Conservation (phyloP, 1,140 invertebrate species). For the Macrobrachium rosenbergii region DNA sequence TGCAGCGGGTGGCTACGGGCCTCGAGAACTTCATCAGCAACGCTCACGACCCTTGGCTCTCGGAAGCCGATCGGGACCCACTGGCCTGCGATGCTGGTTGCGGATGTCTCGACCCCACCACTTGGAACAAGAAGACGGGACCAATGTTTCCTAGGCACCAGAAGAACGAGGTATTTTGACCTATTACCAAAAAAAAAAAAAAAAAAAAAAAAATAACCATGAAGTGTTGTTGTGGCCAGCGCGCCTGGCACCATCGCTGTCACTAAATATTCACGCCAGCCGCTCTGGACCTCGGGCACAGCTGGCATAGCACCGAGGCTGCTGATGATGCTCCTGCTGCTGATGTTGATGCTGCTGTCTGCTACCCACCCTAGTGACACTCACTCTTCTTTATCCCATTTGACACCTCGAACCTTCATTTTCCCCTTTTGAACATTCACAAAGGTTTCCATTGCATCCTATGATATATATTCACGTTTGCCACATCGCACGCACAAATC, state of each 20-base stretch:
- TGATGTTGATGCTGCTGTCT: constrained; percentile 16
- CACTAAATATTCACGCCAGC: constrained; percentile 25
- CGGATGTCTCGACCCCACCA: constrained; percentile 54
- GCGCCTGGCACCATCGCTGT: constrained; percentile 32
- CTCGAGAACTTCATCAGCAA: constrained; percentile 66
- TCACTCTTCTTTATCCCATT: too few relatives aligned
- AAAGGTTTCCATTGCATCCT: too few relatives aligned
- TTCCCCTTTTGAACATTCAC: neutral
- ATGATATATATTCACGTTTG: too few relatives aligned
- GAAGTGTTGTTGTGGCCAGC: constrained; percentile 34
- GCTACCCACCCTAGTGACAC: neutral
- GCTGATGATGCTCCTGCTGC: constrained; percentile 28
- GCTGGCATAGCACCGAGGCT: constrained; percentile 51
- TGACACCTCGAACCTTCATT: neutral
- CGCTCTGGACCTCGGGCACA: constrained; percentile 28
- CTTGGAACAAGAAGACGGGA: constrained; percentile 58
- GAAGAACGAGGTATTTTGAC: constrained; percentile 56
- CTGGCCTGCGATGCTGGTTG: constrained; percentile 64
- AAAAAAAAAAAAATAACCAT: constrained; percentile 5
- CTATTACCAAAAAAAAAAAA: neutral
- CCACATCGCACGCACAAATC: too few relatives aligned
- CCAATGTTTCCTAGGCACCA: constrained; percentile 53
- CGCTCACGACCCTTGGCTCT: constrained; percentile 66
- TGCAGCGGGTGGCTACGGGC: constrained; percentile 59
- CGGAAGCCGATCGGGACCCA: constrained; percentile 62